Conservation (phyloP, 2,797 vertebrate species). For the Lemur catta region DNA sequence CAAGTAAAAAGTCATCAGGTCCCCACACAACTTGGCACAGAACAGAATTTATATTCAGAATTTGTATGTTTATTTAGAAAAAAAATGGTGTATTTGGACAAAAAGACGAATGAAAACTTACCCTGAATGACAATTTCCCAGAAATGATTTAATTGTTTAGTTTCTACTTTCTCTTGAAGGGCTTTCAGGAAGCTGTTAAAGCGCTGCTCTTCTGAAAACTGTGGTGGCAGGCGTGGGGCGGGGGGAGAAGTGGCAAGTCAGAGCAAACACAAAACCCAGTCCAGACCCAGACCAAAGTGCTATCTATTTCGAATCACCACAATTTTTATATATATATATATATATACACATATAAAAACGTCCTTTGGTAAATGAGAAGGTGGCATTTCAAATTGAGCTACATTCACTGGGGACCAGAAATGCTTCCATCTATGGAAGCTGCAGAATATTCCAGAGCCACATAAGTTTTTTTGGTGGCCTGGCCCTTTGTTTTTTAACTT, state of each 20-base stretch:
- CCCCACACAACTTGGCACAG: not conserved
- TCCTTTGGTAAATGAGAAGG: not conserved
- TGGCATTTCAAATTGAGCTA: not conserved
- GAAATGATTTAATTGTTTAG: conserved; percentile 90
- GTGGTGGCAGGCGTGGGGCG: not conserved
- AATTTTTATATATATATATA: not conserved
- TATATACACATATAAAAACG: not conserved
- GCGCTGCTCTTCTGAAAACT: conserved; percentile 85
- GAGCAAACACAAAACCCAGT: conserved; percentile 29
- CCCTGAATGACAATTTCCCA: conserved; percentile 96
- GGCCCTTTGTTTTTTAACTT: conserved; percentile 14
- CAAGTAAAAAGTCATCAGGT: not conserved
- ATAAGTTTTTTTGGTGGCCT: not conserved
- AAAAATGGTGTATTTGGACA: conserved; percentile 14
- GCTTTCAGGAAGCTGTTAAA: conserved; percentile 93
- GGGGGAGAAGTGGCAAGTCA: not conserved
- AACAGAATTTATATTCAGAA: conserved; percentile 28
- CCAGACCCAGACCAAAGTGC: not conserved
- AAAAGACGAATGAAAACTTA: conserved; percentile 70
- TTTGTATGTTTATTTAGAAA: not conserved
- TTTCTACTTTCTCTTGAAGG: conserved; percentile 90
- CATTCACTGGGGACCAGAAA: not conserved
- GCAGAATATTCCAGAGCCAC: not conserved
- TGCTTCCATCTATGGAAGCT: not conserved
- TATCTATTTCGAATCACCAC: conserved; percentile 12